phyloP scores from a whole-genome alignment of 2,888 invertebrate genomes.

The Blastobasis adustella region DNA sequence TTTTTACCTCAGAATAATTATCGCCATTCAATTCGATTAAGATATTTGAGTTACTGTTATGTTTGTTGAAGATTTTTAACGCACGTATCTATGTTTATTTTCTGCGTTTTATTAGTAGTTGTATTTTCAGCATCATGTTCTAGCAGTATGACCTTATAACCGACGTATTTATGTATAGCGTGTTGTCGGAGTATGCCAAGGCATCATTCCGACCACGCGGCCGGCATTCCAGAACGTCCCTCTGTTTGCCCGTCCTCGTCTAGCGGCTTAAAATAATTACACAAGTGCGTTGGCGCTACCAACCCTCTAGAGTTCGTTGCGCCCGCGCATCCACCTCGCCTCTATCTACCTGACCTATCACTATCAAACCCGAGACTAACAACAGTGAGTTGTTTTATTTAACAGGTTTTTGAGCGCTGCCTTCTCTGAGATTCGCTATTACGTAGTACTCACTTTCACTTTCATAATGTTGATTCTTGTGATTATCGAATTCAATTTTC shows the following conservation, averaged over 20 bases:
- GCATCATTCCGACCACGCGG: constrained; percentile 15
- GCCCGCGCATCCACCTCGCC: constrained; percentile 24
- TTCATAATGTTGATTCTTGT: constrained; percentile 21
- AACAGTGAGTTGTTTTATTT: constrained; percentile 36
- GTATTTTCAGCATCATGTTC: no score
- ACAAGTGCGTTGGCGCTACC: constrained; percentile 53
- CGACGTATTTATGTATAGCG: no score
- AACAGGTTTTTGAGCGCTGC: constrained; percentile 42
- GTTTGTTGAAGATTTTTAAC: no score
- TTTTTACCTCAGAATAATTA: no score
- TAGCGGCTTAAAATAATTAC: constrained; percentile 69
- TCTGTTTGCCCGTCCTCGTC: constrained; percentile 52
- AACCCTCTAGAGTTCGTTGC: constrained; percentile 49
- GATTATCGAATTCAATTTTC: background rate
- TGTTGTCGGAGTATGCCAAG: no score
- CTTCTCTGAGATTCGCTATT: constrained; percentile 19
- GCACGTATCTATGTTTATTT: no score
- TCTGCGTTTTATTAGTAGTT: no score
- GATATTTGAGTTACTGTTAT: no score
- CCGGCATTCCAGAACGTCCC: constrained; percentile 51
- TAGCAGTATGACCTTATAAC: no score
- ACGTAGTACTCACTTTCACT: constrained; percentile 48
- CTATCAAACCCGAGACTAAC: constrained; percentile 13
- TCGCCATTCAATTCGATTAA: no score
- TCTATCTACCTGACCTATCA: constrained; percentile 28